These are phyloP conservation scores for Xylota segnis DNA, from an alignment of 2,888 invertebrate genomes.

Conservation along the genomic window DNA sequence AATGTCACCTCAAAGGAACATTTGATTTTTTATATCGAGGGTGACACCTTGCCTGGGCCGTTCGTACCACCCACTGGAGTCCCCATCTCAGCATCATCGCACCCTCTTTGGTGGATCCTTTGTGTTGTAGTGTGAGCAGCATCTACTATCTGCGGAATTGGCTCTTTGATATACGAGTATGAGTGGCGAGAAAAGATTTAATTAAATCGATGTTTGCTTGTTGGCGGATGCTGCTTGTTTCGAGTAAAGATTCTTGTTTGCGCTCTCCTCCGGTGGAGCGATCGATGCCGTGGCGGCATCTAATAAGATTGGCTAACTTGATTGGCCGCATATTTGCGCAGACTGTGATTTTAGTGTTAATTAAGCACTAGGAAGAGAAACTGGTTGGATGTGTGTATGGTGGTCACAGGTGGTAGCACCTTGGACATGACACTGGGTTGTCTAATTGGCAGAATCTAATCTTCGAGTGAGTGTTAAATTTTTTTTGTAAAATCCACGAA, in stretches of 20 bases:
- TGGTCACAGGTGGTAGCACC: constrained; percentile 36
- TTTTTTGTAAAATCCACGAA: neutral
- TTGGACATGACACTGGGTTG: constrained; percentile 1
- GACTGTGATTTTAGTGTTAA: constrained; percentile 62
- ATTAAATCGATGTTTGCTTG: constrained; percentile 73
- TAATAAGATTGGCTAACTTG: constrained; percentile 69
- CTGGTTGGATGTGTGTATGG: neutral
- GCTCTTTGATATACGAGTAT: constrained; percentile 56
- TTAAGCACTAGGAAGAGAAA: constrained; percentile 24
- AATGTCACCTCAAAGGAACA: constrained; percentile 72
- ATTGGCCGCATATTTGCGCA: constrained; percentile 69
- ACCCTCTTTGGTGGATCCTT: constrained; percentile 12
- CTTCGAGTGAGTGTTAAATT: constrained; percentile 12
- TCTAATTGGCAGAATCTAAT: constrained; percentile 25
- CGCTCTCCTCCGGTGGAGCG: neutral
- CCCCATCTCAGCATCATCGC: neutral
- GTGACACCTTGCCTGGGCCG: constrained; percentile 61
- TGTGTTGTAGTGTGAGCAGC: constrained; percentile 29
- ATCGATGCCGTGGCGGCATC: constrained; percentile 46
- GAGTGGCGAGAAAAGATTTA: constrained; percentile 71
- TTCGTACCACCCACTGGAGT: neutral
- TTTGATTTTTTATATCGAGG: constrained; percentile 69
- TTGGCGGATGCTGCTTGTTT: constrained; percentile 53
- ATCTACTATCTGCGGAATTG: constrained; percentile 28
- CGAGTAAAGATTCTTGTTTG: constrained; percentile 43